Evolutionary conservation across 2,797 vertebrate species (phyloP), one percentile per base, ranked within the genome.

Genomic region (Yasuhikotakia modesta): DNA sequence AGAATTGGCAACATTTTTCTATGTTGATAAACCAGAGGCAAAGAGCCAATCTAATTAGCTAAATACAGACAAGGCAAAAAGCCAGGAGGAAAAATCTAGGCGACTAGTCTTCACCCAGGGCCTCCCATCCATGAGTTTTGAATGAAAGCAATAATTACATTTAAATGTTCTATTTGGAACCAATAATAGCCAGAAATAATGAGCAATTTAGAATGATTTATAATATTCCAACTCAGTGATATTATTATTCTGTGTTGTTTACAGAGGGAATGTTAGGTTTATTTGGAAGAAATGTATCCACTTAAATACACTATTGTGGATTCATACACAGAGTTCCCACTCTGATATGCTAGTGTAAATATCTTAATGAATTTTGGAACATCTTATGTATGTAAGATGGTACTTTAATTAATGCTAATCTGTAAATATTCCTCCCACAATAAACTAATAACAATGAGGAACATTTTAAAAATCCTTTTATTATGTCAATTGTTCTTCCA

Each of bases 1-100:
- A 58, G 63, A 70, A 78, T 71, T 80, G 80, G 71, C 75, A 80
- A 66, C 60, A 78, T 80, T 83, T 82, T 76, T 76, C 69, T 55
- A 64, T 79, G 83, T 85, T 85, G 76, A 85, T 82, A 82, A 80
- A 82, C 80, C 48, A 63, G 82, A 80, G 82, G 82, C 78, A 82
- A 58, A 50, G 64, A 80, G 82, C 78, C 80, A 83, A 83, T 78
- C 71, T 85, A 80, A 85, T 85, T 85, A 83, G 57, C 61, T 80
- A 80, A 80, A 77, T 68, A 81, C 60, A 81, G 78, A 68, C 78
- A 67, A 82, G 72, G 75, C 68, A 71, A 24, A 70, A 48, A 82
- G 75, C 80, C 82, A 82, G 78, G 69, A 79, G 76, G n/a, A 73
- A 58, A 70, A 69, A n/a, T n/a, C n/a, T n/a, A n/a, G n/a, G n/a